phyloP scores from a whole-genome alignment of 2,113 vertebrate species.

The Myotis lucifugus region DNA sequence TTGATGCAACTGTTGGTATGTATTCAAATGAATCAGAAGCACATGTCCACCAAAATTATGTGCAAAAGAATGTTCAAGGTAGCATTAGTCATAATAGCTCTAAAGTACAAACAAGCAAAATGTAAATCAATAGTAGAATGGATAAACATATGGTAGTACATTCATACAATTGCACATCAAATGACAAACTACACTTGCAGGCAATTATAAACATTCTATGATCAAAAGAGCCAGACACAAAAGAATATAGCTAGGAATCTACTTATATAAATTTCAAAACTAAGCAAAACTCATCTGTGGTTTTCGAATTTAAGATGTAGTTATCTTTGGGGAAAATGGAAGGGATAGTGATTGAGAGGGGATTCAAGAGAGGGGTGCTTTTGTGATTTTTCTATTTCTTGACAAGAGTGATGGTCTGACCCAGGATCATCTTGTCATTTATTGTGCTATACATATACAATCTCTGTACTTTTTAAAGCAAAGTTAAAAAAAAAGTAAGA shows the following conservation, averaged over 20 bases:
- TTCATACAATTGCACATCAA: background rate
- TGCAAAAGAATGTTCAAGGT: background rate
- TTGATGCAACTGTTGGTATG: background rate
- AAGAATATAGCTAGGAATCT: background rate
- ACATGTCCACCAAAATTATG: background rate
- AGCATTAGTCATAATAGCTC: background rate
- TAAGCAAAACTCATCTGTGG: background rate
- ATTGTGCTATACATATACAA: background rate
- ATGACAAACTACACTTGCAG: background rate
- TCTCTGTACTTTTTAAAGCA: background rate
- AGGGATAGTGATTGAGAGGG: background rate
- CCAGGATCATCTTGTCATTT: conserved; percentile 10
- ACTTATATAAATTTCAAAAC: conserved; percentile 34
- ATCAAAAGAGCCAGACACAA: background rate
- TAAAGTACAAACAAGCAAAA: background rate
- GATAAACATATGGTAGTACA: background rate
- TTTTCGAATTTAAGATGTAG: background rate
- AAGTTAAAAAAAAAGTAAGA: background rate
- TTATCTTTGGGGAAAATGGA: background rate
- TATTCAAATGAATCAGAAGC: background rate
- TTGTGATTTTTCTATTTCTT: conserved; percentile 8
- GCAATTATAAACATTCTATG: background rate
- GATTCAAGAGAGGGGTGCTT: background rate
- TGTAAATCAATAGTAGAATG: background rate
- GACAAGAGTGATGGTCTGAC: background rate